Base-by-base conservation (phyloP, 2,888 invertebrate species). In the Spisula solida region DNA sequence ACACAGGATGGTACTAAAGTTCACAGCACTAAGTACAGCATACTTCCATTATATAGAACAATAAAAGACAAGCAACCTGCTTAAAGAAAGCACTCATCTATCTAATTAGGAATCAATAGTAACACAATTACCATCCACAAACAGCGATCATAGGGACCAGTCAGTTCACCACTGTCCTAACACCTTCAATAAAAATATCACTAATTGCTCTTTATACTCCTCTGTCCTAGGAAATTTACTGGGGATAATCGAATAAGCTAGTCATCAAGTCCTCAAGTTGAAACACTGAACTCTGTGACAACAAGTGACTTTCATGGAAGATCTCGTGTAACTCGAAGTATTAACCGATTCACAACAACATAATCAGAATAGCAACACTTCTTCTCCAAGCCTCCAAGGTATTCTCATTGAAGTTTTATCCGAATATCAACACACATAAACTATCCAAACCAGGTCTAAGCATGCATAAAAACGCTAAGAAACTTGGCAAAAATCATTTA, bases 111-210 rank as follows among this genome's bases (percentile, higher is more conserved):
- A 25, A 66, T 66, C 60, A 66, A 66, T 66, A 66, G n/a, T 66
- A 66, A 66, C 60, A 66, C 60, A 66, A 66, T 66, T 66, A 66
- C n/a, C 20, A 25, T 66, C 60, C 60, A 66, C 60, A 5, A 60
- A 60, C 60, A 25, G 1, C 25, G n/a, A 25, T n/a, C 60, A 66
- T 66, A 25, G 60, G 60, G 60, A 66, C 60, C 10, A 66, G 60
- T 25, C 25, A 66, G 2, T 66, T 66, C 25, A 25, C 60, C 10
- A 66, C 60, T 66, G 60, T 66, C 60, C 60, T 0, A 66, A 66
- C 60, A 66, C 60, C 60, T 66, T 66, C 60, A 66, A 66, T 66
- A 66, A 66, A 66, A 66, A 66, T 66, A 66, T 10, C n/a, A 10
- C 60, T 10, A 66, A 25, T 66, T 66, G 25, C n/a, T 10, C 60